phyloP scores from a whole-genome alignment of 2,113 vertebrate species.

The Lates calcarifer region DNA sequence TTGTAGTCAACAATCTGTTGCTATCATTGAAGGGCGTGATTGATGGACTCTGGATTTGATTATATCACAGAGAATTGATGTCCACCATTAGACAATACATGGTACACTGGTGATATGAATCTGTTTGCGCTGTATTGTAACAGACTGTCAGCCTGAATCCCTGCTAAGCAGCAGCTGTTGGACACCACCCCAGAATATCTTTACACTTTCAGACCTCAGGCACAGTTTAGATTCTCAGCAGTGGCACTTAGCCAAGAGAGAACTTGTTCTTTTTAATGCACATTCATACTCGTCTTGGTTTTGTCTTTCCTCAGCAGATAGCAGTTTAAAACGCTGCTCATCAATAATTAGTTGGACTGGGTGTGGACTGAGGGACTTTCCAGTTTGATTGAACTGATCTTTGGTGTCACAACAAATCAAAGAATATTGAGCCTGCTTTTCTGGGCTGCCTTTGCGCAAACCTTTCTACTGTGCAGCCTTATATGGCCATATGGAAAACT shows the following conservation, averaged over 20 bases:
- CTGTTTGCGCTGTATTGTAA: neutral
- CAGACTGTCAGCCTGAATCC: conserved; percentile 33
- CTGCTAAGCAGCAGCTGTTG: neutral
- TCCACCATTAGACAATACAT: neutral
- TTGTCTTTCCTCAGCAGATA: conserved; percentile 37
- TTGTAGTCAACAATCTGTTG: conserved; percentile 31
- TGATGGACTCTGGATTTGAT: conserved; percentile 36
- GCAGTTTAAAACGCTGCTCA: conserved; percentile 46
- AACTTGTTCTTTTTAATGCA: conserved; percentile 30
- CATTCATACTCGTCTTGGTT: conserved; percentile 18
- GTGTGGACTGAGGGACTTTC: conserved; percentile 31
- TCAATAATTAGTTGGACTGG: conserved; percentile 59
- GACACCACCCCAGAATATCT: conserved; percentile 10
- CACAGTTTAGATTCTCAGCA: conserved; percentile 13
- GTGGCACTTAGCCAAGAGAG: conserved; percentile 27
- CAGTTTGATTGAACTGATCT: conserved; percentile 31
- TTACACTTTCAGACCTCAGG: conserved; percentile 23
- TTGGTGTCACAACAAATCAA: conserved; percentile 36
- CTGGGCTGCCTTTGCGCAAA: neutral
- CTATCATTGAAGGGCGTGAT: neutral
- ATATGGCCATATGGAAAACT: neutral
- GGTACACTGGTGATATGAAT: neutral
- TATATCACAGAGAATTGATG: conserved; percentile 22
- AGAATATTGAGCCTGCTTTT: neutral
- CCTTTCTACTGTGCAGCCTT: neutral